A percentile compares a stretch with the other conserved stretches of the same genome.
Evolutionary conservation across 2,888 invertebrate species (phyloP).

Genomic region (Serripes groenlandicus): DNA sequence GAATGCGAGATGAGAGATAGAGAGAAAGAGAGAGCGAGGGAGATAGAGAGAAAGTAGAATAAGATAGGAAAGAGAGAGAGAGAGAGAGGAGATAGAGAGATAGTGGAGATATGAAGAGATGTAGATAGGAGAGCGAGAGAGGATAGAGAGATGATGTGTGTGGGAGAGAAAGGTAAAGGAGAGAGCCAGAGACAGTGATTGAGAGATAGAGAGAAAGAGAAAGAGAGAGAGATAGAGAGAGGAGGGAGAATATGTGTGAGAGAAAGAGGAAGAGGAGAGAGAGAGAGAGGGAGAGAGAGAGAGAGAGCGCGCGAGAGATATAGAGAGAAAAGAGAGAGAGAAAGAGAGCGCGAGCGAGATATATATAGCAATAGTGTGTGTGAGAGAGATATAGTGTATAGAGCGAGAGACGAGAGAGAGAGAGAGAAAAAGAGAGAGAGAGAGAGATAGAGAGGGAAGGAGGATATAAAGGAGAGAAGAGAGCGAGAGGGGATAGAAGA

Average conservation of each 20-base stretch:
- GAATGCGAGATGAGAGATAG: no score
- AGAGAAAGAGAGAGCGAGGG: no score
- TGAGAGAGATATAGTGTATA: neutral
- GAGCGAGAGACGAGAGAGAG: neutral
- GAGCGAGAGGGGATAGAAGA: no score
- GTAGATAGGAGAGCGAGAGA: constrained; percentile 21
- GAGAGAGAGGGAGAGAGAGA: neutral
- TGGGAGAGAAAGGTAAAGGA: constrained; percentile 2
- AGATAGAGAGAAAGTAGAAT: no score
- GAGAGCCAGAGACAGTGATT: neutral
- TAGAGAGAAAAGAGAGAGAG: constrained; percentile 26
- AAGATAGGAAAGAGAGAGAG: no score
- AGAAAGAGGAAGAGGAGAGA: neutral
- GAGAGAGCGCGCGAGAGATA: constrained; percentile 15
- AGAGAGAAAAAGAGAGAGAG: constrained; percentile 6
- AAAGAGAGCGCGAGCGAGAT: constrained; percentile 20
- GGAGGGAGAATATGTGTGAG: neutral
- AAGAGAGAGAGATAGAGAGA: no score
- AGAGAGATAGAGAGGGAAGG: no score
- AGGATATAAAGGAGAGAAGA: no score
- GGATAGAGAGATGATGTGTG: constrained; percentile 21
- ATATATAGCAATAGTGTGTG: no score
- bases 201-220: neutral
- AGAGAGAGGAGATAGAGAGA: no score
- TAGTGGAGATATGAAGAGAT: no score